Percentiles rank a stretch among this genome's conserved stretches.
Evolutionary conservation across 1,140 invertebrate species (phyloP).

Genomic region (Drosophila ohnishii): DNA sequence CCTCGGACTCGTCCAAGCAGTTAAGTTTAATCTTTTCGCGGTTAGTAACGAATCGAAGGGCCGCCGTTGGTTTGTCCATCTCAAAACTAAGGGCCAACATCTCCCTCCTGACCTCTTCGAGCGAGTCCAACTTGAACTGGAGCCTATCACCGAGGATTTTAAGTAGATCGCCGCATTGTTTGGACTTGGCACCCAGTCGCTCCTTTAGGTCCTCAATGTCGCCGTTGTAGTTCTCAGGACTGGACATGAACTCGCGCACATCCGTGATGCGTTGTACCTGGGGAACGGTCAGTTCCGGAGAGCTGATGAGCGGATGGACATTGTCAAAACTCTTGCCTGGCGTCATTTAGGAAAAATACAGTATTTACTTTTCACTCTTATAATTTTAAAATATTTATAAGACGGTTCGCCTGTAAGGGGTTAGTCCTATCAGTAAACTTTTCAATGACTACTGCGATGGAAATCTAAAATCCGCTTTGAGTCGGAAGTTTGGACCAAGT

Average conservation of each 20-base stretch:
- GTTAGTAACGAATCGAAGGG: background rate
- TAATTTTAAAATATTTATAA: background rate
- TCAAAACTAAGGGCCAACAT: constrained; percentile 32
- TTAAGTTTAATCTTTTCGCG: constrained; percentile 22
- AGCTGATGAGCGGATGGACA: background rate
- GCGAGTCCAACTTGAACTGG: constrained; percentile 1
- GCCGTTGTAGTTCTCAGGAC: constrained; percentile 24
- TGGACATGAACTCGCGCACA: constrained; percentile 31
- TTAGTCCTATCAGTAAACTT: background rate
- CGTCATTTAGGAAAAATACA: background rate
- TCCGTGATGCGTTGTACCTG: constrained; percentile 23
- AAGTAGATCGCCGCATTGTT: constrained; percentile 30
- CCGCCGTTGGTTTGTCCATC: constrained; percentile 5
- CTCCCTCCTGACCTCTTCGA: constrained; percentile 37
- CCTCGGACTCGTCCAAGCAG: constrained; percentile 34
- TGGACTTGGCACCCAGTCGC: constrained; percentile 3
- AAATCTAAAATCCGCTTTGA: background rate
- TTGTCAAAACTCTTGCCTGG: background rate
- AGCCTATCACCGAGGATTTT: constrained; percentile 22
- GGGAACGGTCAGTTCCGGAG: constrained; percentile 22
- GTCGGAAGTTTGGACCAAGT: background rate
- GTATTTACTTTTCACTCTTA: background rate
- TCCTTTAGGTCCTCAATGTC: background rate
- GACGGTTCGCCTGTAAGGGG: background rate
- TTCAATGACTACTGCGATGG: background rate